Evolutionary conservation across 1,140 invertebrate species (phyloP).

Genomic region (Papilio machaon): DNA sequence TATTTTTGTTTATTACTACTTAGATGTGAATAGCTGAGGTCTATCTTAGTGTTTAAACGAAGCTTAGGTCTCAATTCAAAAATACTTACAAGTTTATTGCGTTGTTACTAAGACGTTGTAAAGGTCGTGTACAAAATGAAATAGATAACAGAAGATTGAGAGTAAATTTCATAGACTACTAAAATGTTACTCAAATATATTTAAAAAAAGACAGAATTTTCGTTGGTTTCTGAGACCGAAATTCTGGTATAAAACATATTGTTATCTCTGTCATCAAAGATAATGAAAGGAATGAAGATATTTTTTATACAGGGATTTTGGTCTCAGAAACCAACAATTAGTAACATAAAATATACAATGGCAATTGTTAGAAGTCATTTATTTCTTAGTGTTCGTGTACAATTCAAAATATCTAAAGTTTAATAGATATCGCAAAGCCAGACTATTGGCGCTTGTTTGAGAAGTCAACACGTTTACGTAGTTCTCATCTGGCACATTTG

Average conservation of each 20-base stretch:
- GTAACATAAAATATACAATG: not conserved
- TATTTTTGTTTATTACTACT: slow-evolving; percentile 10
- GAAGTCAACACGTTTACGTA: slow-evolving; percentile 7
- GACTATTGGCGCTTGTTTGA: not conserved
- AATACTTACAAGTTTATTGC: slow-evolving; percentile 16
- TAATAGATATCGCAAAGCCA: not conserved
- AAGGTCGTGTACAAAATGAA: not conserved
- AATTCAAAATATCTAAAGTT: not conserved
- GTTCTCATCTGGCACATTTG: not conserved
- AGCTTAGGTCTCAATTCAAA: not conserved
- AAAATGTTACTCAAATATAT: no score
- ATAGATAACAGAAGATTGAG: not conserved
- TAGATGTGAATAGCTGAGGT: not conserved
- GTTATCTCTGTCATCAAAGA: no score
- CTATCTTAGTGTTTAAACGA: not conserved
- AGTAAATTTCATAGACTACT: not conserved
- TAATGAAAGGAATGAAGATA: no score
- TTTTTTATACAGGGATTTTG: no score
- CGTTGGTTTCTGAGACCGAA: no score
- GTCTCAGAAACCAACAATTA: no score
- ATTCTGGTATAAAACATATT: no score
- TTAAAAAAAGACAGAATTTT: not conserved
- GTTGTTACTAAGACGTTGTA: not conserved
- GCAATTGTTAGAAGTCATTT: not conserved
- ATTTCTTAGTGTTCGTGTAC: not conserved